These are phyloP conservation scores for Pedicia rivosa DNA, from an alignment of 2,888 invertebrate genomes.

Conservation along the genomic window DNA sequence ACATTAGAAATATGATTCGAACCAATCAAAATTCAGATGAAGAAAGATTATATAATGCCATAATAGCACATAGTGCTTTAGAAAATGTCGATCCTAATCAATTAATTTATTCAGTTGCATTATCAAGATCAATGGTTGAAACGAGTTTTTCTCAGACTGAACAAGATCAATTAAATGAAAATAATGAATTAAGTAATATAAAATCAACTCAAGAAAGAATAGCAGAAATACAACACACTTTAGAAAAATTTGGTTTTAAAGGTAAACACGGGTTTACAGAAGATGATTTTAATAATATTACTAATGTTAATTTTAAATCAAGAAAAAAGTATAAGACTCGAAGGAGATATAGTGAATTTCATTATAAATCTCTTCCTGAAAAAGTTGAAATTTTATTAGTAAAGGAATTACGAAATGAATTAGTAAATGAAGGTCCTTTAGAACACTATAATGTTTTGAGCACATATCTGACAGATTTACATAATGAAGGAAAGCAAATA, in stretches of 20 bases:
- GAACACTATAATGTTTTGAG: constrained; percentile 7
- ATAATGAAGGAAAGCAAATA: constrained; percentile 1
- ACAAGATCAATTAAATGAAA: too few relatives aligned
- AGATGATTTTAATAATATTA: constrained; percentile 1
- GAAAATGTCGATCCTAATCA: constrained; percentile 46
- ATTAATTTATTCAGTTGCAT: constrained; percentile 46
- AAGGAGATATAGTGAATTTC: too few relatives aligned
- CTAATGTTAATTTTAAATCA: constrained; percentile 9
- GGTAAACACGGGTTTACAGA: not conserved
- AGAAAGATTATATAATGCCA: constrained; percentile 21
- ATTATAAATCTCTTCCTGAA: too few relatives aligned
- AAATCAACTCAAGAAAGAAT: constrained; percentile 12
- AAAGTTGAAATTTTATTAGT: too few relatives aligned
- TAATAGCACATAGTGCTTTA: constrained; percentile 23
- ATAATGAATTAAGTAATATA: not conserved
- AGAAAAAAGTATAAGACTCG: constrained; percentile 15
- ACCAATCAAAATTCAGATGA: constrained; percentile 18
- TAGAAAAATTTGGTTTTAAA: constrained; percentile 46
- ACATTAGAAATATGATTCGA: not conserved
- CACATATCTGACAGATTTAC: constrained; percentile 4
- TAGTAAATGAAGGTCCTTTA: too few relatives aligned
- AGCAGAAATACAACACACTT: constrained; percentile 32
- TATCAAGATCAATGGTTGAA: constrained; percentile 40
- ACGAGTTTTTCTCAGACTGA: constrained; percentile 13
- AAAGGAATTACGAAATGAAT: too few relatives aligned